Conservation (phyloP, 1,140 invertebrate genomes). For the Achatina immaculata region DNA sequence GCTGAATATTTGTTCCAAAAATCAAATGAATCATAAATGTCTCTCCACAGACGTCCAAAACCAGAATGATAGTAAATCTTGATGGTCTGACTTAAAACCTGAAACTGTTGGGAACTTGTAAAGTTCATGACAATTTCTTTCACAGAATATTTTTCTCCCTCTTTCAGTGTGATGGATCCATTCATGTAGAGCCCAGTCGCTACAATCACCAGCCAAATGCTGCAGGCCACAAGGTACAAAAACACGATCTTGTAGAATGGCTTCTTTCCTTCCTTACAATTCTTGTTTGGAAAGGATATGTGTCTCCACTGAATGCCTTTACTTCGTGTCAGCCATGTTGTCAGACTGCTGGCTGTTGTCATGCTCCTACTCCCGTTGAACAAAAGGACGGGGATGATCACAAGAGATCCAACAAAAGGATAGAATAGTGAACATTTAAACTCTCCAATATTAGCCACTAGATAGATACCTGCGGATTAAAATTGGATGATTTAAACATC, state of each 20-base stretch:
- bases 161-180: constrained; percentile 85
- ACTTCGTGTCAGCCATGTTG: constrained; percentile 50
- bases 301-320: constrained; percentile 55
- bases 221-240: constrained; percentile 75
- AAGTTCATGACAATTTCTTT: constrained; percentile 90
- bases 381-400: constrained; percentile 77
- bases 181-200: constrained; percentile 89
- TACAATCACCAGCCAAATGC: constrained; percentile 83
- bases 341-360: constrained; percentile 43
- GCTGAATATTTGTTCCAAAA: no score
- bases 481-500: no score
- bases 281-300: background rate
- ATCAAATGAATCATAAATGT: constrained; percentile 86
- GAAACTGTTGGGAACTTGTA: constrained; percentile 86
- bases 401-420: constrained; percentile 79
- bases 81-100: constrained; percentile 81
- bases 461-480: constrained; percentile 82
- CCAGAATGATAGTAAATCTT: constrained; percentile 77
- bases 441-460: constrained; percentile 89
- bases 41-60: constrained; percentile 90
- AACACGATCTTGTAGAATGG: constrained; percentile 69
- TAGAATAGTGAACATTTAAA: constrained; percentile 79
- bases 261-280: constrained; percentile 73
- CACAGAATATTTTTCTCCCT: constrained; percentile 87
- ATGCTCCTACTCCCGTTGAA: constrained; percentile 72